These are phyloP conservation scores for Tenualosa ilisha DNA, from an alignment of 2,797 vertebrate species.

Conservation along the genomic window DNA sequence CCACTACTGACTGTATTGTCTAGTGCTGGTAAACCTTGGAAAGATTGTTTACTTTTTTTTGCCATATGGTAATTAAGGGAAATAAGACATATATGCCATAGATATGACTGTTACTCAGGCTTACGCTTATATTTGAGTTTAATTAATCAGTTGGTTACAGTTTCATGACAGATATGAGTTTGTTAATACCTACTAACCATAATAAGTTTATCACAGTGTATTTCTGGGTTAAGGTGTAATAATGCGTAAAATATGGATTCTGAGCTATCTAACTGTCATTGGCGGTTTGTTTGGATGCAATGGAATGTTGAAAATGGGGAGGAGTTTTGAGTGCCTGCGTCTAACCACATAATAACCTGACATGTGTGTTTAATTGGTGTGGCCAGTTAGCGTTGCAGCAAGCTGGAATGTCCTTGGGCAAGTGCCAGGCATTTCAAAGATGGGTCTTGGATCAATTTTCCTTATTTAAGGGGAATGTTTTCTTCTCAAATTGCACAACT, in stretches of 20 bases:
- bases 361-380: neutral
- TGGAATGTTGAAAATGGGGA: neutral
- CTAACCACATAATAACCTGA: neutral
- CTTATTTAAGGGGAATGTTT: neutral
- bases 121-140: neutral
- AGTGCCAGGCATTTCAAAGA: neutral
- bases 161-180: neutral
- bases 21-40: neutral
- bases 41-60: neutral
- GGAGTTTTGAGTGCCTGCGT: neutral
- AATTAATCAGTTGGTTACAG: neutral
- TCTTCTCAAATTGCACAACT: neutral
- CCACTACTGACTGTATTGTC: neutral
- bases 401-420: neutral
- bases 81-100: no score
- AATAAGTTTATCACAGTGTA: neutral
- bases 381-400: neutral
- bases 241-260: neutral
- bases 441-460: neutral
- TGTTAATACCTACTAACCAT: neutral
- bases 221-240: neutral
- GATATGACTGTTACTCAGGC: no score
- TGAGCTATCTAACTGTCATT: neutral
- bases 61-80: neutral
- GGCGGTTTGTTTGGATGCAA: neutral